Percentiles rank a stretch among this genome's conserved stretches.
Conservation (phyloP, 2,888 invertebrate genomes). For the Lasioglossum figueresi region DNA sequence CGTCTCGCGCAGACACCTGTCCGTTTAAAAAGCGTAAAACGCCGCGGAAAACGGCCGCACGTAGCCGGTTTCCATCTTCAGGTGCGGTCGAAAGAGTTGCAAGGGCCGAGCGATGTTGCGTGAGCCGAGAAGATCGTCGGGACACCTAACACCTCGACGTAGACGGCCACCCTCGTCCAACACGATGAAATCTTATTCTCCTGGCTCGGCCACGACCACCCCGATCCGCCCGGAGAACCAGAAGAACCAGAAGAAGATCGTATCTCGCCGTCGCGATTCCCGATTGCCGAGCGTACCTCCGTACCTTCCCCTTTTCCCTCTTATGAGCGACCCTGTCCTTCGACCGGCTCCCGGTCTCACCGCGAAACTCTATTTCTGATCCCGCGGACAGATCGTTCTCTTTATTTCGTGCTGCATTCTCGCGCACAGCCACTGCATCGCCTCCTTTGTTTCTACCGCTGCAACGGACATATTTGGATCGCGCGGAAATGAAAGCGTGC, state of each 20-base stretch:
- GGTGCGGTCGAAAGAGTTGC: constrained; percentile 37
- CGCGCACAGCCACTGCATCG: not conserved
- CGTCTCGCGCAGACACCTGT: constrained; percentile 1
- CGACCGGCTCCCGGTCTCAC: not conserved
- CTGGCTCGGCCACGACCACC: constrained; percentile 30
- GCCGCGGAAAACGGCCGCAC: constrained; percentile 36
- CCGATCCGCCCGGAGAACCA: constrained; percentile 21
- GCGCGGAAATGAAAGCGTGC: constrained; percentile 3
- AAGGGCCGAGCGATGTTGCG: constrained; percentile 24
- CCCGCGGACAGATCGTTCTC: not conserved
- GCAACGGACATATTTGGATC: not conserved
- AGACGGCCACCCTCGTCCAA: constrained; percentile 34
- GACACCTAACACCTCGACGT: constrained; percentile 42
- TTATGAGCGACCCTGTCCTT: constrained; percentile 1
- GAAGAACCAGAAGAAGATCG: constrained; percentile 7
- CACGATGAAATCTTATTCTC: constrained; percentile 48
- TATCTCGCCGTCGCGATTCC: not conserved
- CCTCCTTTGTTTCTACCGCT: not conserved
- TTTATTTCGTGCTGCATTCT: constrained; percentile 26
- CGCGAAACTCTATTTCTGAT: constrained; percentile 12
- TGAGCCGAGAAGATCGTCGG: constrained; percentile 12
- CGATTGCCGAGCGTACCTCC: not conserved
- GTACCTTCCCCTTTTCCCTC: not conserved
- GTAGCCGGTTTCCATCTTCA: constrained; percentile 50
- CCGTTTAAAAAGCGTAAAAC: constrained; percentile 17